A percentile compares a stretch with the other conserved stretches of the same genome.
Conservation (phyloP, 2,888 invertebrate genomes). For the Geophilus truncorum region DNA sequence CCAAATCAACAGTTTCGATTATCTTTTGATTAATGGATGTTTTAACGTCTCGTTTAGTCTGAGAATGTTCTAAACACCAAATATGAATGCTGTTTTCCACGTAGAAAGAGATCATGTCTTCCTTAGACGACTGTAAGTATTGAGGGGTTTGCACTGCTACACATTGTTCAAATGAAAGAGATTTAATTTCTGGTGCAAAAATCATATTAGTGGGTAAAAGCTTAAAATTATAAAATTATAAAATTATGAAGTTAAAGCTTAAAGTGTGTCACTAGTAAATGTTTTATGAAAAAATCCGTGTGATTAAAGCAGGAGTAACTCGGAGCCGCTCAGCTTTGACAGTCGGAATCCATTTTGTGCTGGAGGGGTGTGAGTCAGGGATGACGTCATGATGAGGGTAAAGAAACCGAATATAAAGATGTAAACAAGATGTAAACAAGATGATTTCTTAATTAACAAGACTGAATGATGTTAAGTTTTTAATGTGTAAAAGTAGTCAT, state of each 20-base stretch:
- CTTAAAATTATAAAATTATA: too few species aligned
- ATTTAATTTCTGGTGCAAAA: not conserved
- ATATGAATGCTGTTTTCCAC: not conserved
- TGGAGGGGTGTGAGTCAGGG: not conserved
- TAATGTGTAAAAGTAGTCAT: too few species aligned
- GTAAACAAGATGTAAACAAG: too few species aligned
- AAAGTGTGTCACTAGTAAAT: not conserved
- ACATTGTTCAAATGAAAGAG: not conserved
- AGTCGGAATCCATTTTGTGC: not conserved
- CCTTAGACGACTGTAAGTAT: conserved; percentile 6
- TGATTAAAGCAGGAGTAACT: not conserved
- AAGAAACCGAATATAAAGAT: too few species aligned
- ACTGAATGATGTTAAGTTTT: too few species aligned
- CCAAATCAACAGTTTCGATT: not conserved
- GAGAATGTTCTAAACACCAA: not conserved
- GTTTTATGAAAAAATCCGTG: not conserved
- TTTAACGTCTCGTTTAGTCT: not conserved
- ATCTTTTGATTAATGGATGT: not conserved
- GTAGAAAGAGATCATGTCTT: not conserved
- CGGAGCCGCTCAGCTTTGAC: not conserved
- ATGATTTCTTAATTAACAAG: too few species aligned
- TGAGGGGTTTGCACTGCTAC: not conserved
- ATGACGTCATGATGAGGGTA: not conserved
- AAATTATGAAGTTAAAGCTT: too few species aligned
- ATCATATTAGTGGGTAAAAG: too few species aligned